Evolutionary conservation across 2,113 vertebrate species (phyloP).

Genomic region (Dermatemys mawii): DNA sequence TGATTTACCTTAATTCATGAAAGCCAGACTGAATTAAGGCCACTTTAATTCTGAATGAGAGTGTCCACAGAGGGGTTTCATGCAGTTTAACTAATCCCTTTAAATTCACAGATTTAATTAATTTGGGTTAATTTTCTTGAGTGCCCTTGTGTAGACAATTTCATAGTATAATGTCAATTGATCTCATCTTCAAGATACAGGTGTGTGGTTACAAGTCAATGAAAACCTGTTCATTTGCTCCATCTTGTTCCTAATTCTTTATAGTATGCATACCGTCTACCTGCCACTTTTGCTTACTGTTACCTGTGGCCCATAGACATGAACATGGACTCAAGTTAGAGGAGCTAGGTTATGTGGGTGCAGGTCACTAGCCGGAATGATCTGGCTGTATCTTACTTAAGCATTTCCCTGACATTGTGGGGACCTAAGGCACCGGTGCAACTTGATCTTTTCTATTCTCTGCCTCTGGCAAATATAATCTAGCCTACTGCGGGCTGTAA

Average conservation of each 20-base stretch:
- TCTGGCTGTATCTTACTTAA: not conserved
- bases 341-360: not conserved
- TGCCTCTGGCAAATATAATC: not conserved
- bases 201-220: not conserved
- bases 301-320: not conserved
- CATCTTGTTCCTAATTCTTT: not conserved
- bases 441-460: not conserved
- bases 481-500: not conserved
- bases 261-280: not conserved
- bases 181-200: not conserved
- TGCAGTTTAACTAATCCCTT: not conserved
- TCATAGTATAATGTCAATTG: not conserved
- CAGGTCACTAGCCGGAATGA: not conserved
- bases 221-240: not conserved
- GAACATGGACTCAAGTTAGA: not conserved
- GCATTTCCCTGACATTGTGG: not conserved
- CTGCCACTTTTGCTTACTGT: fast-evolving
- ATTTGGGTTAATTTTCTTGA: not conserved
- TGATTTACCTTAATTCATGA: not conserved
- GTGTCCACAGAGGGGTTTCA: not conserved
- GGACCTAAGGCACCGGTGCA: not conserved
- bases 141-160: not conserved
- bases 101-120: not conserved
- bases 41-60: not conserved
- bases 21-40: not conserved